Evolutionary conservation across 2,888 invertebrate species (phyloP), one percentile per base, ranked within the genome.

Genomic region (Seira ritae): DNA sequence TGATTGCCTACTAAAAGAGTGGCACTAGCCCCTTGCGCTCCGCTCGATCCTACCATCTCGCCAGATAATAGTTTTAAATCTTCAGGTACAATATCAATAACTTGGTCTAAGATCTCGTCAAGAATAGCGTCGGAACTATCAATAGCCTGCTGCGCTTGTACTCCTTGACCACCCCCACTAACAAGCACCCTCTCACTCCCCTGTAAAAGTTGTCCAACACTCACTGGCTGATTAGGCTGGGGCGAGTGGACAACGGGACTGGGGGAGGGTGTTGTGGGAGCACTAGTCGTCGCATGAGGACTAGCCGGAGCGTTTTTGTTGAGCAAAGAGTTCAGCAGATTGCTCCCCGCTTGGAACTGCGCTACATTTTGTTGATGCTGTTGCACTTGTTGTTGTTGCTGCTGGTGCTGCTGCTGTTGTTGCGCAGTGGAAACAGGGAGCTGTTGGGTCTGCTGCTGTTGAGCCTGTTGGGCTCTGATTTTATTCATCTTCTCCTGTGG

Each of bases 101-200:
- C 95, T 91, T 95, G 94, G 91, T 97, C 96, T 88, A 97, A 91
- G 88, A 97, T 94, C 89, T 95, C 95, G 1, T 96, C 96, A 73
- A 97, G 92, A 84, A 95, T 92, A 4, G 90, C 90, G 68, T 85
- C 83, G 20, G 78, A 74, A 12, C 72, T 78, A 42, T 71, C 55
- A 31, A 71, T 42, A 22, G 70, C 42, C 42, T 73, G 80, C n/a
- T 80, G 80, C 60, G 46, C 19, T 68, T 42, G 42, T 42, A 12
- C 12, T 42, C 42, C 42, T 42, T 42, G 73, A 55, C 31, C n/a
- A 22, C n/a, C 42, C 6, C 42, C 42, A 42, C 42, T 42, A 68
- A 71, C 72, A 71, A 77, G 76, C 68, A 24, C 42, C 42, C 42
- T 42, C 42, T 42, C 42, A 42, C 42, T 42, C 6, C 42, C 42